phyloP scores from a whole-genome alignment of 2,888 invertebrate species.

The Cataglyphis rosenhaueri region DNA sequence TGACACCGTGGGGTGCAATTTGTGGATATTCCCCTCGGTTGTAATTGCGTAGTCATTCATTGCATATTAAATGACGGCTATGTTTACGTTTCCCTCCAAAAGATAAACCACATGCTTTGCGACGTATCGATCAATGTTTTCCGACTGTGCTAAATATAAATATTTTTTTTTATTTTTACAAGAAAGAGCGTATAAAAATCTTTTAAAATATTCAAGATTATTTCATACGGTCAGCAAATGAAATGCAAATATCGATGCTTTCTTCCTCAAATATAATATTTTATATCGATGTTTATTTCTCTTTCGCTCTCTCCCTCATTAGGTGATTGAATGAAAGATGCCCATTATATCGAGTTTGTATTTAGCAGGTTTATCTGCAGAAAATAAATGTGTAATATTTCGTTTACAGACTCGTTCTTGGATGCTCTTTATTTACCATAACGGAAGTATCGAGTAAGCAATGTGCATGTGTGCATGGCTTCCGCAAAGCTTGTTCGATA shows the following conservation, averaged over 20 bases:
- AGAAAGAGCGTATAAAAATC: neutral
- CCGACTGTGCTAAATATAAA: neutral
- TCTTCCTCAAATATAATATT: conserved; percentile 7
- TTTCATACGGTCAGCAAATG: neutral
- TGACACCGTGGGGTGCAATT: conserved; percentile 15
- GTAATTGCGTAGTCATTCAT: conserved; percentile 39
- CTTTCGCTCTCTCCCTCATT: neutral
- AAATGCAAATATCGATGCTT: conserved; percentile 22
- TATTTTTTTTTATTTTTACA: neutral
- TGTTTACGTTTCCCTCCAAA: neutral
- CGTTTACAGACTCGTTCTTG: conserved; percentile 30
- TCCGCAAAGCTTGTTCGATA: conserved; percentile 45
- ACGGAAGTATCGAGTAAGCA: neutral
- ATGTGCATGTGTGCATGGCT: neutral
- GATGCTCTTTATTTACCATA: conserved; percentile 48
- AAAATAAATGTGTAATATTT: conserved; percentile 34
- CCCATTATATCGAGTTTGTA: neutral
- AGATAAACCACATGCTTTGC: neutral
- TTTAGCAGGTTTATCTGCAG: neutral
- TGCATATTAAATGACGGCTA: conserved; percentile 30
- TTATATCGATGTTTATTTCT: neutral
- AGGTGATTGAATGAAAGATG: neutral
- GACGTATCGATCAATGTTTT: neutral
- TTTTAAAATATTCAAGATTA: neutral
- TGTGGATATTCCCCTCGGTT: conserved; percentile 16